Evolutionary conservation across 2,113 vertebrate genomes (phyloP).

Genomic region (Neopipo cinnamomea): DNA sequence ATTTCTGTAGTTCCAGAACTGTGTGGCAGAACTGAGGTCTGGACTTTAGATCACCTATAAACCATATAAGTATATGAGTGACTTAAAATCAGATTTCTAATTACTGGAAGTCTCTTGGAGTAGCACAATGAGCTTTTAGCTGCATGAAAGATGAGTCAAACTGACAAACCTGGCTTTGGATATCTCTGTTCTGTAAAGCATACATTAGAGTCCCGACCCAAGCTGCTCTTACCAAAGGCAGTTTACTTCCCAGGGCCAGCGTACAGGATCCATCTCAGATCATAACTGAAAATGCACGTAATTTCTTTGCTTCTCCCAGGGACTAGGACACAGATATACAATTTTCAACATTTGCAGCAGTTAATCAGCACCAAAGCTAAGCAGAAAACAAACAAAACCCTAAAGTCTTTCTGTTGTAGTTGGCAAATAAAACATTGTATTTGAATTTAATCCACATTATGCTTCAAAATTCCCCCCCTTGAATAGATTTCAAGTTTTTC

Average conservation of each 20-base stretch:
- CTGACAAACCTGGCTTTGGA: background rate
- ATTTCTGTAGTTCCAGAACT: background rate
- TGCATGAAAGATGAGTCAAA: background rate
- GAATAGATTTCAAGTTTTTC: background rate
- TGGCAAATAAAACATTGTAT: background rate
- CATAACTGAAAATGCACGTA: background rate
- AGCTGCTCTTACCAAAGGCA: background rate
- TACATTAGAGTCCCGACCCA: background rate
- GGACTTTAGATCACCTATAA: background rate
- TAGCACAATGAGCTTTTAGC: background rate
- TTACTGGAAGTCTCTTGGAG: background rate
- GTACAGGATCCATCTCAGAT: background rate
- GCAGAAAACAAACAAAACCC: background rate
- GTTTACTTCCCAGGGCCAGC: background rate
- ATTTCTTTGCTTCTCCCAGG: background rate
- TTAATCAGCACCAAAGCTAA: background rate
- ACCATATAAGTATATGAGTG: fast-evolving
- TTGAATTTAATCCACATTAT: background rate
- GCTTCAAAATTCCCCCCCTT: background rate
- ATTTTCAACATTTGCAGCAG: background rate
- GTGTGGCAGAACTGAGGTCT: background rate
- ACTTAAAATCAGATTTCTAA: background rate
- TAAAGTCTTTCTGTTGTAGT: background rate
- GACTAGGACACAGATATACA: fast-evolving
- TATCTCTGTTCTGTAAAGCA: background rate